Evolutionary conservation across 2,113 vertebrate genomes (phyloP).

Genomic region (Xenopus laevis): DNA sequence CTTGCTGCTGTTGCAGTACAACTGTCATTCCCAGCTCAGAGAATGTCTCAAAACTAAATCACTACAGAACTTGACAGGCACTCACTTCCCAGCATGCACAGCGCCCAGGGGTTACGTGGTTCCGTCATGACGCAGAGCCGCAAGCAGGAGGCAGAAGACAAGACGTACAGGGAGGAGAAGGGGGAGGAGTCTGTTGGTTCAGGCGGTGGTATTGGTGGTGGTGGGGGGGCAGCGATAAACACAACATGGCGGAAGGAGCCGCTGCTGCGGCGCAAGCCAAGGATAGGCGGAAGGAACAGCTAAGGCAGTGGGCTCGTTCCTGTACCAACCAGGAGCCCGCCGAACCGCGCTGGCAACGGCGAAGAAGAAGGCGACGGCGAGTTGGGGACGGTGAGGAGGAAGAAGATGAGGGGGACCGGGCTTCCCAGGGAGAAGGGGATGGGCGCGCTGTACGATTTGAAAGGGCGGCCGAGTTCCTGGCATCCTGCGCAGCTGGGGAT

Average conservation of each 20-base stretch:
- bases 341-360: slow-evolving; percentile 59
- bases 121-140: slow-evolving; percentile 22
- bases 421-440: slow-evolving; percentile 47
- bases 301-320: slow-evolving; percentile 71
- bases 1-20: no score
- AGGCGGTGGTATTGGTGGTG: slow-evolving; percentile 20
- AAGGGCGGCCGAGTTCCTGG: slow-evolving; percentile 81
- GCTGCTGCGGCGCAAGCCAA: slow-evolving; percentile 60
- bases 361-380: slow-evolving; percentile 48
- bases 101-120: slow-evolving; percentile 1
- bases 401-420: slow-evolving; percentile 50
- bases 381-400: slow-evolving; percentile 56
- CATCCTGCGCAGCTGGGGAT: slow-evolving; percentile 80
- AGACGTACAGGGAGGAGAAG: slow-evolving; percentile 16
- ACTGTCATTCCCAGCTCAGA: no score
- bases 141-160: slow-evolving; percentile 20
- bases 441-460: slow-evolving; percentile 75
- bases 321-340: slow-evolving; percentile 37
- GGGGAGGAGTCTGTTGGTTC: background rate
- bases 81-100: slow-evolving; percentile 37
- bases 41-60: no score
- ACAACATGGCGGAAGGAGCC: slow-evolving; percentile 68
- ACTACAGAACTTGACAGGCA: no score
- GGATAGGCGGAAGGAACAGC: slow-evolving; percentile 76
- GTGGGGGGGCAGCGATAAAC: slow-evolving; percentile 44